Percentiles rank a stretch among this genome's conserved stretches.
These are phyloP conservation scores for Dryomyza anilis DNA, from an alignment of 2,888 invertebrate species.

Conservation along the genomic window DNA sequence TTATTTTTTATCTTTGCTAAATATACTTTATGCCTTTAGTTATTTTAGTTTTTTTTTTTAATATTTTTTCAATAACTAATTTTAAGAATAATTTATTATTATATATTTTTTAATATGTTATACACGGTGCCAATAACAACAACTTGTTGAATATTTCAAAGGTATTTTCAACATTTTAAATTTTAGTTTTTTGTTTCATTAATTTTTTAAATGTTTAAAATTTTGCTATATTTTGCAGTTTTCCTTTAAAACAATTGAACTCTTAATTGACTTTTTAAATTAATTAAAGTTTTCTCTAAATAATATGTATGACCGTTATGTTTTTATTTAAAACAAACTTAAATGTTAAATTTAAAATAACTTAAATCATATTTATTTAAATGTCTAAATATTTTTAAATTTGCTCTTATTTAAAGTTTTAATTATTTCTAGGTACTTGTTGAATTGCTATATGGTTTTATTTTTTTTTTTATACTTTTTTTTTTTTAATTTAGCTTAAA, in stretches of 20 bases:
- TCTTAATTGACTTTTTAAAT: background rate
- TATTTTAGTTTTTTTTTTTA: too few relatives aligned
- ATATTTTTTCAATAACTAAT: too few relatives aligned
- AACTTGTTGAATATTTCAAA: background rate
- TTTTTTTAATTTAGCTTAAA: background rate
- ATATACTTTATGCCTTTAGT: too few relatives aligned
- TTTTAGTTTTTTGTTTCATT: background rate
- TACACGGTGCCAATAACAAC: too few relatives aligned
- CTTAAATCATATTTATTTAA: conserved; percentile 18
- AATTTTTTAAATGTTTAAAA: background rate
- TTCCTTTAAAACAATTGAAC: background rate
- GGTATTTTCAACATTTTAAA: background rate
- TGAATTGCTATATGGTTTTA: conserved; percentile 16
- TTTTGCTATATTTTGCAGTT: background rate
- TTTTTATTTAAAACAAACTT: conserved; percentile 6
- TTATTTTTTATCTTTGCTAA: too few relatives aligned
- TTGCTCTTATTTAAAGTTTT: background rate
- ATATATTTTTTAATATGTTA: too few relatives aligned
- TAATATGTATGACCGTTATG: background rate
- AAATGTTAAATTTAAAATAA: conserved; percentile 19
- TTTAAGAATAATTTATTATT: background rate
- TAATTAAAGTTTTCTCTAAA: background rate
- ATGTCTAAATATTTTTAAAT: conserved; percentile 27
- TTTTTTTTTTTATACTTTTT: background rate
- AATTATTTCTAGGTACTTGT: conserved; percentile 16